These are phyloP conservation scores for Cyphomyrmex costatus DNA, from an alignment of 1,140 invertebrate genomes.

Conservation along the genomic window DNA sequence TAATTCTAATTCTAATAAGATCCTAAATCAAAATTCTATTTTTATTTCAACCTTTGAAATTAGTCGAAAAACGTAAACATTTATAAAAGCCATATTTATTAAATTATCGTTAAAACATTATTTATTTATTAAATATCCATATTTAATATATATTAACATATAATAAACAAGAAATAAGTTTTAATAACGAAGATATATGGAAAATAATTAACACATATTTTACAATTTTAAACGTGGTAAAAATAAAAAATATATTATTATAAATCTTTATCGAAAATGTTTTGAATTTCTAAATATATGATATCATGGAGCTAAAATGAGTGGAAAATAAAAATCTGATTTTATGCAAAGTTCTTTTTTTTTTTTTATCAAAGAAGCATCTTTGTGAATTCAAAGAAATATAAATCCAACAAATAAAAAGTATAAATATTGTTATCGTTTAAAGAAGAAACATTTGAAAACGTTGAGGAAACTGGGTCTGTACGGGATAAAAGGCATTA, in stretches of 20 bases:
- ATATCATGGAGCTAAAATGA: not conserved
- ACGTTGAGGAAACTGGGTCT: not conserved
- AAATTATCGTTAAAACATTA: not conserved
- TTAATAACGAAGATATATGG: too few relatives aligned
- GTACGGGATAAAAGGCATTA: not conserved
- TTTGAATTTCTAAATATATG: too few relatives aligned
- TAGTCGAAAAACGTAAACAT: not conserved
- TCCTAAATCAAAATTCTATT: not conserved
- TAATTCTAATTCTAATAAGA: too few relatives aligned
- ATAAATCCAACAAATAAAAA: not conserved
- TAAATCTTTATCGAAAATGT: too few relatives aligned
- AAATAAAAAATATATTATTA: too few relatives aligned
- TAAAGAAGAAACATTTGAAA: not conserved
- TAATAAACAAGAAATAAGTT: not conserved
- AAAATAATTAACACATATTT: not conserved
- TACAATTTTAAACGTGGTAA: too few relatives aligned
- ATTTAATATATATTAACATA: not conserved
- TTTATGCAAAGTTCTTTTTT: not conserved
- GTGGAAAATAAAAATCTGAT: not conserved
- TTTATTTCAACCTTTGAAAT: not conserved
- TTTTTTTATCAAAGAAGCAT: not conserved
- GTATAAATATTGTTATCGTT: not conserved
- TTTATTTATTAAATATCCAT: conserved; percentile 2
- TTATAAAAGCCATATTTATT: not conserved
- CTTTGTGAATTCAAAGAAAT: not conserved